Conservation (phyloP, 2,888 invertebrate genomes). For the Mycalesis mineus region DNA sequence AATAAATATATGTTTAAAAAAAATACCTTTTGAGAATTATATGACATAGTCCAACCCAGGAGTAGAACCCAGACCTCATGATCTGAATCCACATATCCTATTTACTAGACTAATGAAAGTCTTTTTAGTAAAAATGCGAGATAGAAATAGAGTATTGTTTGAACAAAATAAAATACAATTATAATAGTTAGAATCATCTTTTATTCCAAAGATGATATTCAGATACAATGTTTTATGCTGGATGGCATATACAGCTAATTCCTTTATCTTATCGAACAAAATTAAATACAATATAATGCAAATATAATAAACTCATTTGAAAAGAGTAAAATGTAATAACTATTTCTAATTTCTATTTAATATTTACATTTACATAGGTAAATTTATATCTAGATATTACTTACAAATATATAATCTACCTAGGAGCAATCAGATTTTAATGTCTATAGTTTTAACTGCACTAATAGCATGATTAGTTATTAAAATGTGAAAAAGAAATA, state of each 20-base stretch:
- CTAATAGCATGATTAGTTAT: background rate
- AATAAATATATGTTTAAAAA: too few relatives aligned
- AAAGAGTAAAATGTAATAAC: constrained; percentile 19
- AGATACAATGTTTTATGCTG: constrained; percentile 34
- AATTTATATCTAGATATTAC: constrained; percentile 25
- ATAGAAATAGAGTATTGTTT: too few relatives aligned
- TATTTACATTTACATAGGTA: constrained; percentile 31
- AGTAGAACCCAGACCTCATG: too few relatives aligned
- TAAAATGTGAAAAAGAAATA: too few relatives aligned
- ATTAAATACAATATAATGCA: constrained; percentile 26
- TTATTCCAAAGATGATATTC: constrained; percentile 43
- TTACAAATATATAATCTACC: constrained; percentile 17
- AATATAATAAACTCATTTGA: constrained; percentile 19
- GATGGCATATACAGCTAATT: constrained; percentile 39
- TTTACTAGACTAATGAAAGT: too few relatives aligned
- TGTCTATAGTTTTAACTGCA: background rate
- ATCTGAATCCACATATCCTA: too few relatives aligned
- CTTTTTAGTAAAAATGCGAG: too few relatives aligned
- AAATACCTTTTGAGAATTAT: too few relatives aligned
- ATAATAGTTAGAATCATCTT: constrained; percentile 37
- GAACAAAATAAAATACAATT: background rate
- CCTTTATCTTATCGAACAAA: constrained; percentile 27
- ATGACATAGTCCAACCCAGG: too few relatives aligned
- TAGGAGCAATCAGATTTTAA: constrained; percentile 4
- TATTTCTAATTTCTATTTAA: constrained; percentile 26